phyloP scores from a whole-genome alignment of 2,113 vertebrate genomes.

The Tichodroma muraria region DNA sequence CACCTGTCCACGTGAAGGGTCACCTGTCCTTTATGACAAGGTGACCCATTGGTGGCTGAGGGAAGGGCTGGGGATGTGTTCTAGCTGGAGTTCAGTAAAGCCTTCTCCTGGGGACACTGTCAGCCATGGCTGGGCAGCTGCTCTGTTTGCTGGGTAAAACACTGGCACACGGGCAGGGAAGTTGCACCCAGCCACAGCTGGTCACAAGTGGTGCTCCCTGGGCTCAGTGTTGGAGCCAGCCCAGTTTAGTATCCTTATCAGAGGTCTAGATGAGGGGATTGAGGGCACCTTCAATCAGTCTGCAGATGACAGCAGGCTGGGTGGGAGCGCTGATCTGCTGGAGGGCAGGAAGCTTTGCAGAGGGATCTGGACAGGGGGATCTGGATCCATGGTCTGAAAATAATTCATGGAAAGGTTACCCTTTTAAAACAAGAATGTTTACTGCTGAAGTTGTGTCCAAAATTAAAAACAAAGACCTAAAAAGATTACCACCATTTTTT shows the following conservation, averaged over 20 bases:
- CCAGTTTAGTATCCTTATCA: background rate
- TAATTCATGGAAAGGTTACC: background rate
- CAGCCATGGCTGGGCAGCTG: background rate
- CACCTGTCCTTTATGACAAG: no score
- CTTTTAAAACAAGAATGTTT: slow-evolving; percentile 19
- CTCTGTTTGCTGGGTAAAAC: background rate
- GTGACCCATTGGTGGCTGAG: background rate
- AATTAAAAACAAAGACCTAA: slow-evolving; percentile 1
- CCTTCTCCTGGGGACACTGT: background rate
- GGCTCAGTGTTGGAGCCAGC: background rate
- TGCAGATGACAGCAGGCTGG: background rate
- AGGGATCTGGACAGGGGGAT: background rate
- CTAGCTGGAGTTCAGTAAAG: background rate
- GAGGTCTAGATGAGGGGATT: rapidly evolving
- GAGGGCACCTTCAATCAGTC: background rate
- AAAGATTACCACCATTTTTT: background rate
- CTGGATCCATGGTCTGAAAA: background rate
- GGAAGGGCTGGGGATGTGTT: background rate
- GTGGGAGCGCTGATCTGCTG: background rate
- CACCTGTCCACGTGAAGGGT: background rate
- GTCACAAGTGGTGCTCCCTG: background rate
- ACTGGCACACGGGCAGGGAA: background rate
- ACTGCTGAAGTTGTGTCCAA: background rate
- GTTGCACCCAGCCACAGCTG: background rate
- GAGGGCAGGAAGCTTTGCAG: background rate